These are phyloP conservation scores for Mayetiola destructor DNA, from an alignment of 2,888 invertebrate species.

Conservation along the genomic window DNA sequence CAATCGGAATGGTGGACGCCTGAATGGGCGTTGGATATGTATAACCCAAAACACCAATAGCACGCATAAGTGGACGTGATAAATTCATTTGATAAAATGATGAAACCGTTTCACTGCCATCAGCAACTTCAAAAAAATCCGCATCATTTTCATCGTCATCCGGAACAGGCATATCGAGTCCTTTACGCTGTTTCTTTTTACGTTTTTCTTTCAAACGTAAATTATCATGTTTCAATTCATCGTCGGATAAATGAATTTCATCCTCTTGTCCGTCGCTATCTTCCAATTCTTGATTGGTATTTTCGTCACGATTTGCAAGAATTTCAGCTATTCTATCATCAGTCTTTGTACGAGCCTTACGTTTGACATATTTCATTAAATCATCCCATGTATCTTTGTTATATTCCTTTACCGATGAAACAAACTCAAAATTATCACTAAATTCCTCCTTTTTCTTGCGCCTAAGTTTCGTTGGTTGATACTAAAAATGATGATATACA, in stretches of 20 bases:
- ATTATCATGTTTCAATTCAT: conserved; percentile 58
- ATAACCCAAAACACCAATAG: conserved; percentile 76
- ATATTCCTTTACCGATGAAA: conserved; percentile 61
- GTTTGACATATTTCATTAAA: conserved; percentile 60
- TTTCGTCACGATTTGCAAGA: conserved; percentile 39
- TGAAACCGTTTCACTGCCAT: conserved; percentile 46
- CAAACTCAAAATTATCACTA: conserved; percentile 68
- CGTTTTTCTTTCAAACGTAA: conserved; percentile 52
- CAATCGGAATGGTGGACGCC: conserved; percentile 86
- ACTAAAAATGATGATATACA: too few relatives aligned
- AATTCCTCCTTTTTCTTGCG: conserved; percentile 58
- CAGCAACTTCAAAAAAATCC: conserved; percentile 51
- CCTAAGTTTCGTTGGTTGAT: conserved; percentile 69
- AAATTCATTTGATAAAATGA: conserved; percentile 92
- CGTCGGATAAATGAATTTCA: conserved; percentile 56
- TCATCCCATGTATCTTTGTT: conserved; percentile 71
- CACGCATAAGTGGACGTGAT: conserved; percentile 83
- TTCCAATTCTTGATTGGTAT: conserved; percentile 35
- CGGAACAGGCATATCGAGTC: conserved; percentile 36
- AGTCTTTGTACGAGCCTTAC: conserved; percentile 63
- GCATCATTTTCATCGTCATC: conserved; percentile 37
- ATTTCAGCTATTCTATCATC: conserved; percentile 68
- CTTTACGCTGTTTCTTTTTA: conserved; percentile 38
- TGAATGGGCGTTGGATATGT: conserved; percentile 95
- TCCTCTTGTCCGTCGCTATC: conserved; percentile 11